phyloP scores from a whole-genome alignment of 2,888 invertebrate genomes.

The Galerucella nymphaeae region DNA sequence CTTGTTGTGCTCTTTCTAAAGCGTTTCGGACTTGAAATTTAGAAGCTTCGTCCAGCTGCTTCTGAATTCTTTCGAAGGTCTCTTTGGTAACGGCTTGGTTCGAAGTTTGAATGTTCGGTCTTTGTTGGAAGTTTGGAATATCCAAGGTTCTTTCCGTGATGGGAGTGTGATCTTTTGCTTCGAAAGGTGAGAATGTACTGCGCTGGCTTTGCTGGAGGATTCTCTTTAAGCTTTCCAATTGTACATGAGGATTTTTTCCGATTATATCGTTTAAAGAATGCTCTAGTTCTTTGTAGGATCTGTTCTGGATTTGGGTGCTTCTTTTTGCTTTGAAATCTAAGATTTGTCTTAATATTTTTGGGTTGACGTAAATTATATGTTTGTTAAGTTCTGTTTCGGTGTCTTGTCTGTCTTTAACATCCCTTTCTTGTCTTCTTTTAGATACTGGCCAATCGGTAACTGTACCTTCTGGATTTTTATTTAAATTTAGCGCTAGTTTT shows the following conservation, averaged over 20 bases:
- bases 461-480: not conserved
- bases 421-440: conserved; percentile 20
- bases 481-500: conserved; percentile 4
- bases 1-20: conserved; percentile 55
- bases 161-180: conserved; percentile 59
- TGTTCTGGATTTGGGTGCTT: conserved; percentile 24
- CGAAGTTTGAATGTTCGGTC: conserved; percentile 48
- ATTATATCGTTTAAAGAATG: conserved; percentile 66
- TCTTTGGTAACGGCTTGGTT: conserved; percentile 33
- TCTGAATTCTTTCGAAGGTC: conserved; percentile 53
- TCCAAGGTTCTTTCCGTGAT: conserved; percentile 67
- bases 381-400: conserved; percentile 8
- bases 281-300: conserved; percentile 36
- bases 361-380: conserved; percentile 49
- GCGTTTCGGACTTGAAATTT: conserved; percentile 53
- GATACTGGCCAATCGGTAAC: conserved; percentile 26
- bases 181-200: conserved; percentile 40
- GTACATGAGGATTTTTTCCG: conserved; percentile 66
- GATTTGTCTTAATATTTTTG: conserved; percentile 44
- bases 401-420: conserved; percentile 43
- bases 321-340: conserved; percentile 33
- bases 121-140: conserved; percentile 62
- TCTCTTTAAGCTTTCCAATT: conserved; percentile 67
- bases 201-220: conserved; percentile 56
- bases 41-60: conserved; percentile 57